Evolutionary conservation across 2,888 invertebrate species (phyloP).

Genomic region (Callimorpha dominula): DNA sequence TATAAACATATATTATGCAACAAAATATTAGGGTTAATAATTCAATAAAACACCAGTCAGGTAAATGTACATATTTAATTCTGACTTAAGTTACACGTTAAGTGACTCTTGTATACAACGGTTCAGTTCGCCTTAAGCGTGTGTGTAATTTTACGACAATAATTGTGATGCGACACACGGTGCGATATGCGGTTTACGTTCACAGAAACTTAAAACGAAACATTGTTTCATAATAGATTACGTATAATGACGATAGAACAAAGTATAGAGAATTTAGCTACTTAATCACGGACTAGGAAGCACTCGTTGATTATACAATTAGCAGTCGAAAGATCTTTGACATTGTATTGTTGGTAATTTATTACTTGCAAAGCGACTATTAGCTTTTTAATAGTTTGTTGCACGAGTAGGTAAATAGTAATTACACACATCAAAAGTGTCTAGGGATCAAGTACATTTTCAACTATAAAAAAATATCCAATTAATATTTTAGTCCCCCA

Average conservation of each 20-base stretch:
- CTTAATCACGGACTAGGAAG: slow-evolving; percentile 60
- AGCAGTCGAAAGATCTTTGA: slow-evolving; percentile 48
- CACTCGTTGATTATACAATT: slow-evolving; percentile 60
- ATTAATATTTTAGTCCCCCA: too few relatives aligned
- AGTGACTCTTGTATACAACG: background rate
- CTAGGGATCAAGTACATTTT: too few relatives aligned
- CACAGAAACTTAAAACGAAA: slow-evolving; percentile 40
- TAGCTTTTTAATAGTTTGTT: background rate
- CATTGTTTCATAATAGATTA: slow-evolving; percentile 46
- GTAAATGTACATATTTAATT: background rate
- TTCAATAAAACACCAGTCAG: background rate
- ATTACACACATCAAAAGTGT: background rate
- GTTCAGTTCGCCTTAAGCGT: background rate
- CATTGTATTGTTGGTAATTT: slow-evolving; percentile 34
- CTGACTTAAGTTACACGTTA: background rate
- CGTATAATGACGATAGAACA: slow-evolving; percentile 31
- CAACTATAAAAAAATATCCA: too few relatives aligned
- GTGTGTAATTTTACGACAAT: slow-evolving; percentile 5
- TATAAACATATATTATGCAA: background rate
- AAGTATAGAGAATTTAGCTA: slow-evolving; percentile 47
- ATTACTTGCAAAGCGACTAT: background rate
- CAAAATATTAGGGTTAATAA: background rate
- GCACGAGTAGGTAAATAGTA: background rate
- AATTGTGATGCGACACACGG: slow-evolving; percentile 10
- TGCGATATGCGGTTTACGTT: slow-evolving; percentile 22